Base-by-base conservation (phyloP, 1,140 invertebrate species). In the Trypoxylus dichotomus region DNA sequence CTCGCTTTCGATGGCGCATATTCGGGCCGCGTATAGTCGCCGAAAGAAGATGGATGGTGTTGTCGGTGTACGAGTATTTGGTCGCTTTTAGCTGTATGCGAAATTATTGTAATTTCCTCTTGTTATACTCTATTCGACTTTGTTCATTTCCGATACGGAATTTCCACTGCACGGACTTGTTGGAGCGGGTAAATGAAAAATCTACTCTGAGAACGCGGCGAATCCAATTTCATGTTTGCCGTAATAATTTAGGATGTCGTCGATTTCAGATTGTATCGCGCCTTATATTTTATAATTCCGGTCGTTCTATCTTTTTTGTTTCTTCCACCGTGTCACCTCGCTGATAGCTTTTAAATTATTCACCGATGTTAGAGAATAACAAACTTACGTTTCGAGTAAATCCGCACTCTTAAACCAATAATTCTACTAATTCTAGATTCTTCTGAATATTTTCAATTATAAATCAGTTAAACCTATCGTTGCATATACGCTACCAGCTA, bases 111-210 rank as follows among this genome's bases (percentile, higher is more conserved):
- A 73, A 73, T 73, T 73, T 73, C 71, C 71, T 73, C 71, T 21
- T 11, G 25, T 32, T 24, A 19, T 19, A 19, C 25, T 11, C 13
- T 63, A 63, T 21, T 19, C 71, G 71, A 73, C 71, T 73, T 73
- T 73, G 71, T 73, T 73, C 71, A 73, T 73, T 73, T 73, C 71
- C 71, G 71, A 73, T 73, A 10, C n/a, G 71, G 15, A 73, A 73
- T 73, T 37, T 73, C 15, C 13, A 24, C 71, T 29, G n/a, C 19
- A 11, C 60, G 60, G 19, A 63, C 60, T 11, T 11, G 25, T 27
- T 63, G 3, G 19, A 19, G 19, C 25, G 13, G 3, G 60, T 63
- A 63, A 27, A 63, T 63, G 60, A 63, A 63, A 63, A 63, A 63
- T 63, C 7, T 63, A 63, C 21, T 5, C 1, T 3, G 60, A 63